Base-by-base conservation (phyloP, 2,888 invertebrate genomes). In the Xanthia togata region DNA sequence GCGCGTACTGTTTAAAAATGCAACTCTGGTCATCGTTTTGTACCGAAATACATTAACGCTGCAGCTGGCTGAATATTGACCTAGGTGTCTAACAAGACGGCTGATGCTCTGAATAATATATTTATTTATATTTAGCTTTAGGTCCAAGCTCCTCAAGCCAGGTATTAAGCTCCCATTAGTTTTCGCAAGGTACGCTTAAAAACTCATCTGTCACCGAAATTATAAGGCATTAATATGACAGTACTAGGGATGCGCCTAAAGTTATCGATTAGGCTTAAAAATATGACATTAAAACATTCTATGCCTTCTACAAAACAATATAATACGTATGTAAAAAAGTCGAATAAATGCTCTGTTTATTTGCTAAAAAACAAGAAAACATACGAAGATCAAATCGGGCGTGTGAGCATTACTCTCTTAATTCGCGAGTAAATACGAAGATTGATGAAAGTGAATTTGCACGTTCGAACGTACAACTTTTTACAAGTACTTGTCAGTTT, bases 371-470 rank as follows among this genome's bases (percentile, higher is more conserved):
- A 50, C 17, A 62, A 64, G 69, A 73, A 65, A 82, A 67, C 57
- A 8, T 31, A 70, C 67, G n/a, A 67, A 83, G 70, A 83, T 83
- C 79, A 79, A 86, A 78, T 75, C 62, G 69, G 72, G 57, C 73
- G 65, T 71, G 80, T 67, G 73, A 65, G 38, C 64, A 70, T 84
- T 75, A 80, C 81, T 84, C 74, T 84, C 76, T 63, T 74, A 72
- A 78, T 63, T 75, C 72, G 65, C 79, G 63, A 60, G 79, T 78
- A 83, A 86, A 83, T 84, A 79, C 38, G 67, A 86, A 83, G 87
- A 83, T 70, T 78, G 72, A 83, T 86, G 83, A 86, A 79, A 83
- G 69, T 72, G 71, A 70, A 74, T 83, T 65, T 31, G 50, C 31
- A 60, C 59, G 50, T 84, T 67, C 62, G 44, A 70, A 63, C 67